Base-by-base conservation (phyloP, 2,888 invertebrate species). In the Zhuqinia jingwanae region DNA sequence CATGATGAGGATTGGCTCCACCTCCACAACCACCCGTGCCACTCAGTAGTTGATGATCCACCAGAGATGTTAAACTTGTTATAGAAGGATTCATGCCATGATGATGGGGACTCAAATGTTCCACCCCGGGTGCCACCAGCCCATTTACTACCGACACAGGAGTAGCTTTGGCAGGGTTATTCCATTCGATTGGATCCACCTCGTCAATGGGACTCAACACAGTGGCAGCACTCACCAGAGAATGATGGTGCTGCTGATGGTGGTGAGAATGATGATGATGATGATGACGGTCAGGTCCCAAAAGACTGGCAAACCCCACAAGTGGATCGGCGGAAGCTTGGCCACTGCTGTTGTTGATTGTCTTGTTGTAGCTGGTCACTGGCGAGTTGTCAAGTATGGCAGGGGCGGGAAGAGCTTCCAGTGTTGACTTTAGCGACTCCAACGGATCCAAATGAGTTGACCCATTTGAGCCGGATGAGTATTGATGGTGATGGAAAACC, bases 151-250 rank as follows among this genome's bases (percentile, higher is more conserved):
- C 79, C 5, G 84, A 77, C 15, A 85, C 79, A 11, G 84, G 84
- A n/a, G 79, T 85, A 8, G 85, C 85, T 42, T 85, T 85, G n/a
- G 85, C 85, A 30, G 85, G 85, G 79, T 85, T 85, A 8, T 53
- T 85, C 85, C 85, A 85, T 58, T 85, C 85, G 0, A 85, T 47
- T 5, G 79, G 78, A 73, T 85, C 89, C 76, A 73, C 53, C 60
- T 90, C 90, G 60, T 90, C 90, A 47, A 90, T 90, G 2, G 90
- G 90, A 76, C 89, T 89, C 42, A 90, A 87, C 75, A 90, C 89
- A 15, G 87, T 87, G 45, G 88, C 45, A 13, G 45, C 65, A 42
- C 27, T 60, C 27, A 60, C 60, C 30, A 65, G 30, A n/a, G 15
- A 17, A 10, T 47, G 47, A 47, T 47, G 36, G 36, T 36, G 36